A percentile compares a stretch with the other conserved stretches of the same genome.
phyloP scores from a whole-genome alignment of 1,140 invertebrate species.

The Aporrectodea caliginosa region DNA sequence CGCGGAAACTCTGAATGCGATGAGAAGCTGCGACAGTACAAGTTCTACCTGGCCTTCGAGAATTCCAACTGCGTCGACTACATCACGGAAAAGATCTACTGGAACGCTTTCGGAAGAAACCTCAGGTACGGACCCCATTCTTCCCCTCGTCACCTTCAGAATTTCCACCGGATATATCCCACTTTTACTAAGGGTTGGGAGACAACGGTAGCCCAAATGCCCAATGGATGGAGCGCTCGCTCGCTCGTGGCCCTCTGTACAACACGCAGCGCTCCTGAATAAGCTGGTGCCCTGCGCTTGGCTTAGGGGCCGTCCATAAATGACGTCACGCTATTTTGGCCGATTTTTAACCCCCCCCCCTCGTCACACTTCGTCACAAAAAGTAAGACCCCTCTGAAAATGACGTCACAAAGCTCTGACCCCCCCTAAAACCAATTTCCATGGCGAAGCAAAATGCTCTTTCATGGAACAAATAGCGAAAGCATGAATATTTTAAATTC shows the following conservation, averaged over 20 bases:
- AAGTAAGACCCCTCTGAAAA: no score
- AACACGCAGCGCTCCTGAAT: neutral
- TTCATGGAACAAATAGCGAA: no score
- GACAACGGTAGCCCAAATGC: no score
- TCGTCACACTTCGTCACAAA: no score
- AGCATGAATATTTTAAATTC: no score
- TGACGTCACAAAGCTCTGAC: no score
- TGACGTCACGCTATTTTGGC: no score
- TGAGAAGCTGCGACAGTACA: neutral
- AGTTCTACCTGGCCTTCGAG: conserved; percentile 39
- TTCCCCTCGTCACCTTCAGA: neutral
- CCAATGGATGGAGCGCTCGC: neutral
- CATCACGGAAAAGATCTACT: conserved; percentile 35
- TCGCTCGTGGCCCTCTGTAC: neutral
- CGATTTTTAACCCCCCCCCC: no score
- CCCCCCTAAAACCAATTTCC: no score
- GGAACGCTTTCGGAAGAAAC: neutral
- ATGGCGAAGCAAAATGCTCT: no score
- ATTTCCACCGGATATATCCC: no score
- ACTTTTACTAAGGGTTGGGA: no score
- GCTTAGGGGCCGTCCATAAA: neutral
- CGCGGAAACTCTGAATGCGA: neutral
- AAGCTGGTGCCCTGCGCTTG: neutral
- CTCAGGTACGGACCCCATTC: neutral
- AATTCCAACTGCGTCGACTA: conserved; percentile 34